A percentile compares a stretch with the other conserved stretches of the same genome.
Evolutionary conservation across 2,888 invertebrate genomes (phyloP).

Genomic region (Alitta virens): DNA sequence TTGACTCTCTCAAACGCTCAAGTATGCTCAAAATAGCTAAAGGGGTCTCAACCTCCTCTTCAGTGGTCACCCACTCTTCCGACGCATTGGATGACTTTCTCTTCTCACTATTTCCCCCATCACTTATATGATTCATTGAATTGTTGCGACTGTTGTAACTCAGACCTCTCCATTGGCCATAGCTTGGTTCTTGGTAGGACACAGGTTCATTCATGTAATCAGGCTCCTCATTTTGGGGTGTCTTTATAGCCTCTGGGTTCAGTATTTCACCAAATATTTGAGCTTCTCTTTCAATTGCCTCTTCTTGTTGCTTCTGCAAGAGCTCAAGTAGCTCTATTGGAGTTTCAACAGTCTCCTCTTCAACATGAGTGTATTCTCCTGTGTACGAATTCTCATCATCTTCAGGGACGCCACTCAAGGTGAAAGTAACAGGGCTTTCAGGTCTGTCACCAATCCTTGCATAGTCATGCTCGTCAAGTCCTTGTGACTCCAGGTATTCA

Average conservation of each 20-base stretch:
- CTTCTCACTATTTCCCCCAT: slow-evolving; percentile 1
- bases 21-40: slow-evolving; percentile 12
- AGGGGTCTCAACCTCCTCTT: slow-evolving; percentile 18
- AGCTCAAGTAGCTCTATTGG: slow-evolving; percentile 18
- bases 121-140: neutral
- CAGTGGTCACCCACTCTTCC: slow-evolving; percentile 27
- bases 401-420: neutral
- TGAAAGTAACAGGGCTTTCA: neutral
- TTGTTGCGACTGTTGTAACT: neutral
- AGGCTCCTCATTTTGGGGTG: neutral
- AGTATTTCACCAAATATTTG: slow-evolving; percentile 8
- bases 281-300: slow-evolving; percentile 8
- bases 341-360: slow-evolving; percentile 16
- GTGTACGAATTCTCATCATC: neutral
- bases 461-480: slow-evolving; percentile 3
- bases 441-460: neutral
- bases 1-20: neutral
- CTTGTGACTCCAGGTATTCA: slow-evolving; percentile 12
- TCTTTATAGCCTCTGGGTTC: slow-evolving; percentile 2
- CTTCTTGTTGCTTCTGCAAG: slow-evolving; percentile 15
- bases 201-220: neutral
- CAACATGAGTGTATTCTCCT: neutral
- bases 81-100: slow-evolving; percentile 8
- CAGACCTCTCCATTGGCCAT: neutral
- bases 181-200: neutral